phyloP scores from a whole-genome alignment of 2,797 vertebrate genomes.

The Masticophis lateralis region DNA sequence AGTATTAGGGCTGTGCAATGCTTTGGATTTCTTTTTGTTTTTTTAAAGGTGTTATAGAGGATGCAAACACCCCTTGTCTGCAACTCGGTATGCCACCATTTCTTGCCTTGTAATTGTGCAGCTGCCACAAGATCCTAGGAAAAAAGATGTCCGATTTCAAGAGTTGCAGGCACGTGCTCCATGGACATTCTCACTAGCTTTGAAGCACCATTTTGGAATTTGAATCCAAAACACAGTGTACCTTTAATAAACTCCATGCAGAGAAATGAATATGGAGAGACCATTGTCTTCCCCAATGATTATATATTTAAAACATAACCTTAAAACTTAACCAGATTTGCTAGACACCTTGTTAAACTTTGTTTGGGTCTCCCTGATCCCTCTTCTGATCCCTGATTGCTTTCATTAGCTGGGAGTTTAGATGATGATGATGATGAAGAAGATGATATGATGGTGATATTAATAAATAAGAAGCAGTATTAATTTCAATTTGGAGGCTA shows the following conservation, averaged over 20 bases:
- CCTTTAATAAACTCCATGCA: not conserved
- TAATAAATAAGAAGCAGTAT: slow-evolving; percentile 47
- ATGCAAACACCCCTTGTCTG: not conserved
- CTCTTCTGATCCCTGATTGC: not conserved
- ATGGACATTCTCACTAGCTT: not conserved
- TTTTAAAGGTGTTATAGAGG: not conserved
- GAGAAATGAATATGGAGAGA: not conserved
- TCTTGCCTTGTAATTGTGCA: not conserved
- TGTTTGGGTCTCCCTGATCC: not conserved
- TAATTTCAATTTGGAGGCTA: slow-evolving; percentile 46
- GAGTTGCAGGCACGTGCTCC: not conserved
- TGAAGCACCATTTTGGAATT: not conserved
- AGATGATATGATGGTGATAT: slow-evolving; percentile 1
- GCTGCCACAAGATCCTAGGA: not conserved
- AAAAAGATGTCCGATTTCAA: not conserved
- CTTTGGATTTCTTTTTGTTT: not conserved
- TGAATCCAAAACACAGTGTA: not conserved
- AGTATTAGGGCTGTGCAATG: not conserved
- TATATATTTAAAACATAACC: not conserved
- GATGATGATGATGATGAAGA: not conserved
- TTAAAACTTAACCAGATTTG: not conserved
- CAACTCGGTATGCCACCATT: not conserved
- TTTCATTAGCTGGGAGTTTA: slow-evolving; percentile 29
- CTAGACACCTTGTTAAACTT: not conserved
- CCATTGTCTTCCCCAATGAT: not conserved